phyloP scores from a whole-genome alignment of 2,113 vertebrate species.

The Hippocampus guttulatus region DNA sequence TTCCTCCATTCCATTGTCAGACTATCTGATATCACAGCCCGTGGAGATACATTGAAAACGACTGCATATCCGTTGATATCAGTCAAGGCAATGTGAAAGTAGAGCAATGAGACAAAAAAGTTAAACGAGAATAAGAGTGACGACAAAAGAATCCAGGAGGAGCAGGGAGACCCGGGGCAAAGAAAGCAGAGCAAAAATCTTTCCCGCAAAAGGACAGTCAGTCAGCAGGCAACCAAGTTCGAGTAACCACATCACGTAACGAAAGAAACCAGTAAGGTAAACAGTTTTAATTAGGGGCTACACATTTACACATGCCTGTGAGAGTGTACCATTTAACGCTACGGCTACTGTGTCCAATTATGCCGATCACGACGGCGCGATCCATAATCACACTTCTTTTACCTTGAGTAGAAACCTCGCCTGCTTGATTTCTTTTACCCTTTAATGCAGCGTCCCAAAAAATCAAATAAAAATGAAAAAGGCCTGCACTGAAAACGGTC shows the following conservation, averaged over 20 bases:
- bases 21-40: too few relatives aligned
- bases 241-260: slow-evolving; percentile 17
- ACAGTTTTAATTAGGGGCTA: slow-evolving; percentile 31
- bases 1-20: too few relatives aligned
- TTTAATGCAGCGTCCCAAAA: background rate
- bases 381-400: background rate
- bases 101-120: background rate
- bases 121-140: slow-evolving; percentile 8
- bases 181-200: slow-evolving; percentile 4
- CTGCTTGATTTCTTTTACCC: background rate
- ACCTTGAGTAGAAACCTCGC: background rate
- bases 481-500: background rate
- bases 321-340: background rate
- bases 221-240: slow-evolving; percentile 28
- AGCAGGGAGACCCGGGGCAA: background rate
- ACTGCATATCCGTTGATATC: too few relatives aligned
- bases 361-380: background rate
- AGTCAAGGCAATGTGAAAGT: too few relatives aligned
- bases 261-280: slow-evolving; percentile 13
- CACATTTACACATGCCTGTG: background rate
- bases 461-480: background rate
- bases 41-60: too few relatives aligned
- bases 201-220: slow-evolving; percentile 30
- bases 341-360: slow-evolving; percentile 2
- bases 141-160: background rate